Base-by-base conservation (phyloP, 2,113 vertebrate genomes). In the Poeciliopsis prolifica region DNA sequence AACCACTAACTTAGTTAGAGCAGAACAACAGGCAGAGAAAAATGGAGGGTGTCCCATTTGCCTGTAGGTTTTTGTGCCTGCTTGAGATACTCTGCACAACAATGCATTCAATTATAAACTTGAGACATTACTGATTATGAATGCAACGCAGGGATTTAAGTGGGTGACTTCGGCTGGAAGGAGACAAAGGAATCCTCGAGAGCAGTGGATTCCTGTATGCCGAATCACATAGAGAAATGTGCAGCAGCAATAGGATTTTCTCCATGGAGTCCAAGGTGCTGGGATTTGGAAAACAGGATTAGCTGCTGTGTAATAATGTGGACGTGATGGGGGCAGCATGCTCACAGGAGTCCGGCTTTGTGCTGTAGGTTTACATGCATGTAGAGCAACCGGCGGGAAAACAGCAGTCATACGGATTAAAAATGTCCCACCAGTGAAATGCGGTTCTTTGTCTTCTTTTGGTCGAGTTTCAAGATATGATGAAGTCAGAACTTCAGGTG, bases 241-340 rank as follows among this genome's bases (percentile, higher is more conserved):
- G 85, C 87, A 78, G 85, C 86, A 74, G 86, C 85, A 91, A 91
- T 88, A 82, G 93, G 93, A 93, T 94, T 95, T 92, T 90, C 91
- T 92, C 82, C 74, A 82, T 62, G 83, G 87, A 93, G 78, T 87
- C 85, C 79, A 86, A 90, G 91, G 89, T 91, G 82, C 85, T 72
- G 90, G 92, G 94, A 94, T 95, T 94, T 92, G 86, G 87, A 87
- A 90, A 93, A 94, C 90, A 92, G 92, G 93, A 95, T 95, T 94
- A 95, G 85, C 77, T 29, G 75, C 90, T 92, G 93, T 93, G 93
- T 93, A 92, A 93, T 92, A 92, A 91, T 89, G 86, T 87, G 86
- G 81, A 90, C 82, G 90, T 83, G 90, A 87, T 78, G 86, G 86
- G 88, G 85, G 84, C 76, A 85, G 69, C 11, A 19, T 64, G 74